Base-by-base conservation (phyloP, 2,113 vertebrate species). In the Dicentrarchus labrax region DNA sequence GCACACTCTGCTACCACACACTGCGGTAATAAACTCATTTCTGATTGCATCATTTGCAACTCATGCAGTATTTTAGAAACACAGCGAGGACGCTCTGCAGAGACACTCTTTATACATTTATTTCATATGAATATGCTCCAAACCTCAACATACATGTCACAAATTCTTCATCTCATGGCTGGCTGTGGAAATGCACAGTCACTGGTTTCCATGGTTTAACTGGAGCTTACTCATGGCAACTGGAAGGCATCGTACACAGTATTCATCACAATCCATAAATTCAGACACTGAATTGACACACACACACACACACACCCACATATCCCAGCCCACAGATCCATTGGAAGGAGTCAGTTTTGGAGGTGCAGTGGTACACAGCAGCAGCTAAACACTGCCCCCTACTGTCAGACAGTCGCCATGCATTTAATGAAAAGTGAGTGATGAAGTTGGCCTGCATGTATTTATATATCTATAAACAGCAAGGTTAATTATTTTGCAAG, bases 361-460 rank as follows among this genome's bases (percentile, higher is more conserved):
- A 69, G 64, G 47, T 57, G 15, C 4, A 50, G n/a, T 16, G 8
- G n/a, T 6, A 43, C n/a, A 36, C 61, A 62, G 64, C 72, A 65
- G 80, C 59, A 88, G 91, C 38, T 81, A 48, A 88, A 93, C 89
- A 91, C 91, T 94, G 94, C 80, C 94, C 86, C 84, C 94, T 93
- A 64, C 78, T 79, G 94, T 43, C 61, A n/a, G 0, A 39, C 2
- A 6, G 4, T 10, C 57, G 47, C 9, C 4, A 54, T 1, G 4
- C 19, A 64, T 21, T 38, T 1, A 11, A 1, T 30, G 38, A 45
- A 62, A 19, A 47, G 39, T 36, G 22, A 74, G 6, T 24, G n/a
- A 67, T 39, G 3, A 54, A 39, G 39, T 62, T 54, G 16, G 12
- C 17, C 12, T n/a, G 10, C 22, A 17, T 17, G 30, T 48, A 30